A percentile compares a stretch with the other conserved stretches of the same genome.
Evolutionary conservation across 1,140 invertebrate species (phyloP).

Genomic region (Tribolium madens): DNA sequence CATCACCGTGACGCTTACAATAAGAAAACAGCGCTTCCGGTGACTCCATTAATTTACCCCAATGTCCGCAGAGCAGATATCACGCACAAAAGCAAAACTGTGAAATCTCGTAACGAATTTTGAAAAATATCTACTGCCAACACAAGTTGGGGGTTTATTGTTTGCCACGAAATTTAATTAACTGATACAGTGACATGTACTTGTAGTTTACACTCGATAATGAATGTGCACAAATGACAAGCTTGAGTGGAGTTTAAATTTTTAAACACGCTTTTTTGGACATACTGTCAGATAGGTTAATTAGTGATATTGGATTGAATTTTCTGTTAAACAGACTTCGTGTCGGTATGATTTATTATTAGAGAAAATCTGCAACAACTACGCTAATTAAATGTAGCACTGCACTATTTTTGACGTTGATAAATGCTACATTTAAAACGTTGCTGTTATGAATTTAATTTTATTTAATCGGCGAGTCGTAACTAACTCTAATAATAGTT

Average conservation of each 20-base stretch:
- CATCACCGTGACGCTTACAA: slow-evolving; percentile 1
- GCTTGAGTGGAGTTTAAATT: background rate
- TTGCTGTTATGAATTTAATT: background rate
- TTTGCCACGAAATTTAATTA: slow-evolving; percentile 1
- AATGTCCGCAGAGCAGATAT: background rate
- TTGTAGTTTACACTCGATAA: background rate
- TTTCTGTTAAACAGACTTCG: background rate
- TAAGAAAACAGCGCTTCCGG: slow-evolving; percentile 11
- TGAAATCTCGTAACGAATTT: slow-evolving; percentile 4
- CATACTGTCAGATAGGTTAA: background rate
- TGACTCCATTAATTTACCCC: background rate
- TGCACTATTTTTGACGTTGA: background rate
- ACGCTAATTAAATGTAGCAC: background rate
- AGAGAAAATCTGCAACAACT: background rate
- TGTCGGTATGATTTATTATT: background rate
- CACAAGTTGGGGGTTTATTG: background rate
- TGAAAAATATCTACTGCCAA: background rate
- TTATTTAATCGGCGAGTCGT: background rate
- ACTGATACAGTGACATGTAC: background rate
- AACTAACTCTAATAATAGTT: background rate
- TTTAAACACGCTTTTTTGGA: background rate
- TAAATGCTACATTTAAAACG: background rate
- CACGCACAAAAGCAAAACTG: slow-evolving; percentile 8
- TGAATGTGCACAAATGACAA: background rate
- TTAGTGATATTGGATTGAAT: background rate